Percentiles rank a stretch among this genome's conserved stretches.
phyloP scores from a whole-genome alignment of 2,888 invertebrate species.

The Oscheius sp. region DNA sequence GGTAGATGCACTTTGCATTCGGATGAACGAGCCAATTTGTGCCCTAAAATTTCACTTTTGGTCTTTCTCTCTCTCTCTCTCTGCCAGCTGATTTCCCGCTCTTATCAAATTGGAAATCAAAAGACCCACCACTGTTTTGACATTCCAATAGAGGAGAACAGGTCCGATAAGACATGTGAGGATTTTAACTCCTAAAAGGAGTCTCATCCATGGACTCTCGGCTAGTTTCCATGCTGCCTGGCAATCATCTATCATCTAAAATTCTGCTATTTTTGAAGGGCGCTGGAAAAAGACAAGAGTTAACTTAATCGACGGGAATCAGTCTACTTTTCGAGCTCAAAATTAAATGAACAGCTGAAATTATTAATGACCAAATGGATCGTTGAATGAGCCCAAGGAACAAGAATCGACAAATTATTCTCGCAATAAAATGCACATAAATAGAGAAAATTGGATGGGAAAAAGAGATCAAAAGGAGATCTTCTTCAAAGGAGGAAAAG shows the following conservation, averaged over 20 bases:
- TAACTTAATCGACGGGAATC: too few relatives aligned
- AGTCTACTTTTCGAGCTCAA: too few relatives aligned
- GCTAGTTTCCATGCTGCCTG: not conserved
- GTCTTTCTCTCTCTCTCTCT: not conserved
- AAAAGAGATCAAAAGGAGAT: too few relatives aligned
- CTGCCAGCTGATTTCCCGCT: not conserved
- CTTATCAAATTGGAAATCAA: not conserved
- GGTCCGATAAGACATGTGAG: not conserved
- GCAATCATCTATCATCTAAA: slow-evolving; percentile 10
- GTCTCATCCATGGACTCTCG: not conserved
- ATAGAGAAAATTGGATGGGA: too few relatives aligned
- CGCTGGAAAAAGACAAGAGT: too few relatives aligned
- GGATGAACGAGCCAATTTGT: slow-evolving; percentile 26
- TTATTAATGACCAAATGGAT: too few relatives aligned
- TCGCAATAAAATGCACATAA: too few relatives aligned
- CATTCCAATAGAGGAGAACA: slow-evolving; percentile 10
- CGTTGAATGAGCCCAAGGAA: too few relatives aligned
- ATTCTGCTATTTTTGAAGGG: too few relatives aligned
- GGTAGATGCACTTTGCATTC: slow-evolving; percentile 27
- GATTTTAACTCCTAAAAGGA: slow-evolving; percentile 6
- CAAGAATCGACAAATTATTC: too few relatives aligned
- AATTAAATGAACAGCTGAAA: too few relatives aligned
- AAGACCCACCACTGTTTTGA: slow-evolving; percentile 19
- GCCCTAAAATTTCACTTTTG: slow-evolving; percentile 3
- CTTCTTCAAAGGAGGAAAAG: too few relatives aligned